Conservation (phyloP, 2,113 vertebrate species). For the Hiodon alosoides region DNA sequence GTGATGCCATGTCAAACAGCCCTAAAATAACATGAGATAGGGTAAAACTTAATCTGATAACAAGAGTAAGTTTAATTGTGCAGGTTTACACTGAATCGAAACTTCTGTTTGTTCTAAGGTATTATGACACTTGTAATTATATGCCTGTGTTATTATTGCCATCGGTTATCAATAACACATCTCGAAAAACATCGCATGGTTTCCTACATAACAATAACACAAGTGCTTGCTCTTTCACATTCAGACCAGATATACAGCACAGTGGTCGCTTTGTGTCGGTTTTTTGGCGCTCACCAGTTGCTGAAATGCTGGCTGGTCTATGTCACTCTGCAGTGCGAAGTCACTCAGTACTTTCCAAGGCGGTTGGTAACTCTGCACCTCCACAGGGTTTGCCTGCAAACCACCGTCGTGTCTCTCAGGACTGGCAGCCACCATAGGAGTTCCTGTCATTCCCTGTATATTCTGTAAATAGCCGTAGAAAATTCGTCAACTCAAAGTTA, state of each 20-base stretch:
- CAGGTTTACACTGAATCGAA: no score
- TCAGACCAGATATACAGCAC: neutral
- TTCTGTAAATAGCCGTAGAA: slow-evolving; percentile 72
- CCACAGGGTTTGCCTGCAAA: slow-evolving; percentile 93
- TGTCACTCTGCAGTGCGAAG: slow-evolving; percentile 98
- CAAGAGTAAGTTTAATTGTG: no score
- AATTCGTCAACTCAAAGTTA: neutral
- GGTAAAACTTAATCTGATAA: no score
- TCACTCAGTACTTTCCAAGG: slow-evolving; percentile 99
- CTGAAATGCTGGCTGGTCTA: slow-evolving; percentile 97
- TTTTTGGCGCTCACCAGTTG: slow-evolving; percentile 81
- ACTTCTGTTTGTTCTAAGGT: no score
- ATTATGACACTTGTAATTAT: no score
- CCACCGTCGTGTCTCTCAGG: slow-evolving; percentile 95
- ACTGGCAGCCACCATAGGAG: slow-evolving; percentile 96
- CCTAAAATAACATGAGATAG: neutral
- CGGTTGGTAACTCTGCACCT: slow-evolving; percentile 98
- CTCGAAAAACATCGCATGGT: neutral
- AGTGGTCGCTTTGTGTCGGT: slow-evolving; percentile 10
- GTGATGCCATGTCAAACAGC: neutral
- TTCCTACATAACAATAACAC: neutral
- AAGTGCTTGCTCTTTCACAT: neutral
- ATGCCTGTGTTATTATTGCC: no score
- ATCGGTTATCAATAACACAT: no score
- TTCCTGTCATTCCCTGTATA: slow-evolving; percentile 98